Percentiles rank a stretch among this genome's conserved stretches.
Evolutionary conservation across 1,140 invertebrate genomes (phyloP).

Genomic region (Eupeodes corollae): DNA sequence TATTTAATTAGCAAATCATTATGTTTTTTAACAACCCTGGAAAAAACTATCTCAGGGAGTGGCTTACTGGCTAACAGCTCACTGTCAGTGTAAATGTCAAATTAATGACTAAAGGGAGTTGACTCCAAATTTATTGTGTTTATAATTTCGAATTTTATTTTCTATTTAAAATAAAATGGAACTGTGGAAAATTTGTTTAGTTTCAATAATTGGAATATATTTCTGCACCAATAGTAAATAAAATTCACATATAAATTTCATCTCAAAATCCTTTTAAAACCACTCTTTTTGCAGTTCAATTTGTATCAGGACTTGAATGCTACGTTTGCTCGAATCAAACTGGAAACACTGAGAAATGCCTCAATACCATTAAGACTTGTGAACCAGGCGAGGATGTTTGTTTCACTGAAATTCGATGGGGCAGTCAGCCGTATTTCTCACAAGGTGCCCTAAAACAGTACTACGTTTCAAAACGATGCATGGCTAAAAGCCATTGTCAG

Average conservation of each 20-base stretch:
- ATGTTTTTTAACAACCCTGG: too few relatives aligned
- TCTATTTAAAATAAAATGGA: conserved; percentile 2
- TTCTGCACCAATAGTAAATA: conserved; percentile 7
- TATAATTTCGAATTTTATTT: too few relatives aligned
- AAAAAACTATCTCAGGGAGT: too few relatives aligned
- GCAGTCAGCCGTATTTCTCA: conserved; percentile 89
- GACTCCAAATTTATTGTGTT: too few relatives aligned
- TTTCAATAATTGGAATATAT: conserved; percentile 5
- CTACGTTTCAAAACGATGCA: conserved; percentile 87
- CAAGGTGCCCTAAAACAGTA: conserved; percentile 86
- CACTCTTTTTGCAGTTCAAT: conserved; percentile 17
- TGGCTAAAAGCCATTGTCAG: conserved; percentile 68
- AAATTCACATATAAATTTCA: conserved; percentile 10
- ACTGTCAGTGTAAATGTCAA: too few relatives aligned
- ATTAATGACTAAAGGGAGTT: too few relatives aligned
- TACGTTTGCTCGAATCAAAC: conserved; percentile 91
- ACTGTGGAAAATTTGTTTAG: conserved; percentile 6
- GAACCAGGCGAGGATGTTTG: conserved; percentile 77
- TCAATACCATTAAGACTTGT: conserved; percentile 84
- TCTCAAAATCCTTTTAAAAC: conserved; percentile 10
- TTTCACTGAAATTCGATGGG: conserved; percentile 80
- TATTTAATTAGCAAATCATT: too few relatives aligned
- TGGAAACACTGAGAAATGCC: conserved; percentile 85
- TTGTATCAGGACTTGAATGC: conserved; percentile 71
- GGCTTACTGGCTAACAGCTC: too few relatives aligned